Conservation (phyloP, 2,797 vertebrate genomes). For the Emydoidea blandingii region DNA sequence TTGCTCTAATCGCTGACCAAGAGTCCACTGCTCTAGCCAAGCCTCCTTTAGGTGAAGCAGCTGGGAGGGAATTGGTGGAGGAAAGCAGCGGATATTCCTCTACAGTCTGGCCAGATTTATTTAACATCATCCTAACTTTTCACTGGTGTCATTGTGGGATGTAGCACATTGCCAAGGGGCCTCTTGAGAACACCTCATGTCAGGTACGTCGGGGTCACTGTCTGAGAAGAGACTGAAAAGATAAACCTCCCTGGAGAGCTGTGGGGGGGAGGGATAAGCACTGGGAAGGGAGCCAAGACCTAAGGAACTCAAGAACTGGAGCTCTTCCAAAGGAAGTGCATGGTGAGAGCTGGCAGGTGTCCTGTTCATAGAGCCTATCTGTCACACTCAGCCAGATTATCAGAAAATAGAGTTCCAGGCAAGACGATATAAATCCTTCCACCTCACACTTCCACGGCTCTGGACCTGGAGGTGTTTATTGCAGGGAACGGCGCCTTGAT, state of each 20-base stretch:
- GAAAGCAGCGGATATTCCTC: fast-evolving
- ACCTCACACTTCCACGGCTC: background rate
- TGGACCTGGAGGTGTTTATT: slow-evolving; percentile 17
- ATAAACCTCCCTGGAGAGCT: slow-evolving; percentile 52
- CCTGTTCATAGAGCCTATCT: slow-evolving; percentile 47
- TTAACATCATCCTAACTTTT: background rate
- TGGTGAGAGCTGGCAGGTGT: background rate
- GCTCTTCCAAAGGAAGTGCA: slow-evolving; percentile 55
- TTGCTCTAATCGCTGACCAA: background rate
- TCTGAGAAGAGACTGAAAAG: slow-evolving; percentile 22
- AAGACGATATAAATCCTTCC: slow-evolving; percentile 59
- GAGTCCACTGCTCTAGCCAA: background rate
- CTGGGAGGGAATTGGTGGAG: background rate
- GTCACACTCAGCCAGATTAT: slow-evolving; percentile 68
- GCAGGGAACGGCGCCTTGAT: background rate
- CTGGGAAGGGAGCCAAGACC: slow-evolving; percentile 58
- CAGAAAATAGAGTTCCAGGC: slow-evolving; percentile 62
- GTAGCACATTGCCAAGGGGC: background rate
- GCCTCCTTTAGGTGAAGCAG: background rate
- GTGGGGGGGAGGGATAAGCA: background rate
- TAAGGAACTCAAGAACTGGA: slow-evolving; percentile 50
- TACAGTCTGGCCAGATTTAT: background rate
- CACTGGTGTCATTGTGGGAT: background rate
- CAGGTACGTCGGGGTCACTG: slow-evolving; percentile 11
- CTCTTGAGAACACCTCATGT: background rate